These are phyloP conservation scores for Drosophila watanabei DNA, from an alignment of 1,140 invertebrate genomes.

Conservation along the genomic window DNA sequence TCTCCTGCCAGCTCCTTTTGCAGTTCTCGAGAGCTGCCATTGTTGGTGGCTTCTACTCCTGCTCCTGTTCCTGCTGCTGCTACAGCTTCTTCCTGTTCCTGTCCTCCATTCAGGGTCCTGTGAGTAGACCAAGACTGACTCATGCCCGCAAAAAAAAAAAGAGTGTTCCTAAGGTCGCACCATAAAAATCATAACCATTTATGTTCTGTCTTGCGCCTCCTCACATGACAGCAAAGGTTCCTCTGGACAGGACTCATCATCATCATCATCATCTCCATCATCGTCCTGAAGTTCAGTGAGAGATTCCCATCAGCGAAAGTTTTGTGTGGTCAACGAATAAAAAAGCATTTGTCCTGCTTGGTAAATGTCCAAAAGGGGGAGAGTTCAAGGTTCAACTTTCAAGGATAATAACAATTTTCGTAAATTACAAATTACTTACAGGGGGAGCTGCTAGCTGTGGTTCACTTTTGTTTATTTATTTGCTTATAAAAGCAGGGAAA, in stretches of 20 bases:
- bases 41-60: slow-evolving; percentile 9
- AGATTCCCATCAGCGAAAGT: slow-evolving; percentile 58
- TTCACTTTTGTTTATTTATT: slow-evolving; percentile 4
- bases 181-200: slow-evolving; percentile 83
- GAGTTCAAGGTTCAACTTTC: slow-evolving; percentile 48
- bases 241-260: slow-evolving; percentile 27
- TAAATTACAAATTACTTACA: slow-evolving; percentile 77
- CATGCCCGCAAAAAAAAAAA: slow-evolving; percentile 48
- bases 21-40: slow-evolving; percentile 33
- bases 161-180: slow-evolving; percentile 57
- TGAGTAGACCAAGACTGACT: slow-evolving; percentile 45
- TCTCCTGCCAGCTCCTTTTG: slow-evolving; percentile 14
- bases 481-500: neutral
- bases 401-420: slow-evolving; percentile 79
- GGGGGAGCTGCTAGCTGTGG: neutral
- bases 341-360: slow-evolving; percentile 54
- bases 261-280: slow-evolving; percentile 18
- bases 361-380: slow-evolving; percentile 34
- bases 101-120: slow-evolving; percentile 15
- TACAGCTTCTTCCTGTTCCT: slow-evolving; percentile 47
- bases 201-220: slow-evolving; percentile 40
- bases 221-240: slow-evolving; percentile 4
- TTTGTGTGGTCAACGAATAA: slow-evolving; percentile 58
- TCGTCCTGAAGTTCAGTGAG: slow-evolving; percentile 5
- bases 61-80: slow-evolving; percentile 18